Base-by-base conservation (phyloP, 2,888 invertebrate species). In the Lumbricus terrestris region DNA sequence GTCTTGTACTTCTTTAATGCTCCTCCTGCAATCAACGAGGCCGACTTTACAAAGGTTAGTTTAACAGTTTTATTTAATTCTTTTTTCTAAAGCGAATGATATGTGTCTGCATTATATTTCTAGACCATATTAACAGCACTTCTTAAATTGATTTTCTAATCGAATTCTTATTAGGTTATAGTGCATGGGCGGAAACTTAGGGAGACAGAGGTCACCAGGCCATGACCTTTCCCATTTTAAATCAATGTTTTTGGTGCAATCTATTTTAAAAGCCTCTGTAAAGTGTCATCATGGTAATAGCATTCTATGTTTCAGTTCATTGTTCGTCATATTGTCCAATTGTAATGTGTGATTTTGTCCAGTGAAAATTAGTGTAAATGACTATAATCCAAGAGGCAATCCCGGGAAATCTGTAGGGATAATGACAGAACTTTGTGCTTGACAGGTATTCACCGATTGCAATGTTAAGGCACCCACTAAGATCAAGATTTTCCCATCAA, bases 1-100 rank as follows among this genome's bases (percentile, higher is more conserved):
- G 98, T 98, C 97, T 96, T 99, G 93, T 99, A 99, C 95, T 99
- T 98, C 96, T 99, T 98, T 96, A 99, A 99, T 96, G 98, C 99
- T 91, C 99, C 99, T 90, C 98, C 98, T 82, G 97, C 97, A 95
- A 97, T 99, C 93, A 97, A 97, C 91, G 98, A 99, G 95, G 97
- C 97, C 37, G 97, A 98, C 95, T 96, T 99, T 93, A 93, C 93
- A 91, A 94, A 95, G 93, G 95, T 95, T 92, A 90, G 92, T 91
- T 23, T 11, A 69, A 37, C 6, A 40, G n/a, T 33, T 33, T 37
- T 82, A 35, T 88, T 90, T 35, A 40, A n/a, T n/a, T n/a, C 16
- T 6, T 5, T 29, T 69, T 69, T 29, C 69, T 69, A 8, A 69
- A 15, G 15, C 15, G 8, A 40, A 40, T 40, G 40, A 11, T 6